These are phyloP conservation scores for Neocrepidodera transversa DNA, from an alignment of 2,888 invertebrate species.

Conservation along the genomic window DNA sequence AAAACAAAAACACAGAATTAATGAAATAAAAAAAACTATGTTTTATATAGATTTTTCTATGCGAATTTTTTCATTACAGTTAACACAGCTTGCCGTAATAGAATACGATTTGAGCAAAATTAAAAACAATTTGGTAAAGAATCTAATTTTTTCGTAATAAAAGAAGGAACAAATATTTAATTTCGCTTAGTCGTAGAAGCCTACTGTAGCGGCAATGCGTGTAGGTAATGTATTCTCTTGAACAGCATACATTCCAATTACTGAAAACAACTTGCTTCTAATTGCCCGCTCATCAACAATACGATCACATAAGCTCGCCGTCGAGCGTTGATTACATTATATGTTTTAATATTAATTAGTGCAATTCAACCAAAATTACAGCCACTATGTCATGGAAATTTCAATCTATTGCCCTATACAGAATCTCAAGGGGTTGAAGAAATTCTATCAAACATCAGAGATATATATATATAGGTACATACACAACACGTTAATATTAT, in stretches of 20 bases:
- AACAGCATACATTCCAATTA: constrained; percentile 26
- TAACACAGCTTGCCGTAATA: too few relatives aligned
- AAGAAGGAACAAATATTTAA: neutral
- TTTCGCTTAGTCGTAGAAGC: neutral
- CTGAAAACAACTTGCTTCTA: constrained; percentile 30
- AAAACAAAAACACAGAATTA: too few relatives aligned
- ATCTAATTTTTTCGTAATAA: neutral
- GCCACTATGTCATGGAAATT: constrained; percentile 18
- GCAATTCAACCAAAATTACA: constrained; percentile 24
- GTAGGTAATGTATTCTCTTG: constrained; percentile 1
- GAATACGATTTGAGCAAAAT: neutral
- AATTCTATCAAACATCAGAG: neutral
- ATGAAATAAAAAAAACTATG: too few relatives aligned
- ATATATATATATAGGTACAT: too few relatives aligned
- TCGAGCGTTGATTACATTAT: constrained; percentile 29
- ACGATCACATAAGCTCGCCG: constrained; percentile 25
- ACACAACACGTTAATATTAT: too few relatives aligned
- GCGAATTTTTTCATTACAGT: too few relatives aligned
- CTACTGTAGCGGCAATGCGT: neutral
- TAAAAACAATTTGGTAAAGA: neutral
- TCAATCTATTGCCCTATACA: constrained; percentile 1
- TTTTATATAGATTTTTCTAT: too few relatives aligned
- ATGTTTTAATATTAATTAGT: constrained; percentile 32
- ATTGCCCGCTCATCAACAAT: constrained; percentile 32
- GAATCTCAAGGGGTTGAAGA: constrained; percentile 10